Base-by-base conservation (phyloP, 1,140 invertebrate genomes). In the Zaprionus lachaisei region DNA sequence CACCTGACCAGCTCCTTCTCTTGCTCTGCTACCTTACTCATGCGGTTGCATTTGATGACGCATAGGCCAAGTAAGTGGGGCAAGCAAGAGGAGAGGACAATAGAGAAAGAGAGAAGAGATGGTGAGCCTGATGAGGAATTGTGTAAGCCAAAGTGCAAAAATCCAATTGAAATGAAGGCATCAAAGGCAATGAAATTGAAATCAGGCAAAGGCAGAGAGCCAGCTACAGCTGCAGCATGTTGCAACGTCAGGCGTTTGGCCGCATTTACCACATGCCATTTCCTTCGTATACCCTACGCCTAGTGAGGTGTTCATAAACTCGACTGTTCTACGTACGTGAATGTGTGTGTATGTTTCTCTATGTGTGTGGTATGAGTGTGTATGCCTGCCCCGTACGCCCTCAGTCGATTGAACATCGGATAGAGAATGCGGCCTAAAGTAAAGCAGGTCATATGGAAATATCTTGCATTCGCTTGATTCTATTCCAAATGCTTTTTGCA, bases 381-480 rank as follows among this genome's bases (percentile, higher is more conserved):
- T 34, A 17, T 41, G 57, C 20, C 57, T 17, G 20, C 55, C 47
- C 47, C n/a, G 0, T 4, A 22, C 37, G 15, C 37, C 72, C 67
- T 15, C 72, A 71, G 31, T 64, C 67, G 54, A 76, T 76, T 69
- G 57, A 61, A 74, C 65, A 67, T 37, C 41, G 22, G 6, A 47
- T 47, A 15, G 54, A 22, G 61, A 74, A 63, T 62, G 20, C 34
- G 37, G 51, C 55, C 61, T 47, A 72, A 75, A 61, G 61, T 54
- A 76, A 89, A 89, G 82, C 85, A 90, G 85, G 85, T 89, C 85
- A 89, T 72, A 85, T 89, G 85, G 81, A 89, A 89, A 89, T 90
- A 66, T 78, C 58, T 73, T 47, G 66, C 55, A 56, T 77, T 79
- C 71, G 72, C 67, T 89, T 68, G 61, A 63, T 70, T 74, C 28